Base-by-base conservation (phyloP, 2,888 invertebrate genomes). In the Cantharis nigra region DNA sequence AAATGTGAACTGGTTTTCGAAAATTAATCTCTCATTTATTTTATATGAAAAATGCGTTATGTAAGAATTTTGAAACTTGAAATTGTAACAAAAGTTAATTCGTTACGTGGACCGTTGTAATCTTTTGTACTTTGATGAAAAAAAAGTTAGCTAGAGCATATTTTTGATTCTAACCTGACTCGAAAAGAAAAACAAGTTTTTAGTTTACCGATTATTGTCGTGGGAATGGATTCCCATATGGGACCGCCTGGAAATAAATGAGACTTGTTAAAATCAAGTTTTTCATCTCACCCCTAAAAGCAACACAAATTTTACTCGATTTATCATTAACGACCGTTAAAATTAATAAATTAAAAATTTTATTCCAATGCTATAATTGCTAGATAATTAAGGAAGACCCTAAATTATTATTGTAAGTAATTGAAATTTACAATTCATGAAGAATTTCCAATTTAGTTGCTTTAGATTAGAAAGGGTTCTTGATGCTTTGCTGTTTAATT, bases 151-250 rank as follows among this genome's bases (percentile, higher is more conserved):
- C 49, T 11, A 64, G 11, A 74, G 69, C 74, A 74, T 70, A 74
- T 75, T 75, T 49, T 74, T 77, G 79, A 78, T 75, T 74, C 49
- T 49, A 72, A 74, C 81, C 80, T 82, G 80, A 80, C 81, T 79
- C 75, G 76, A 74, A 74, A 62, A 75, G 75, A 79, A 81, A 81
- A 82, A 82, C 81, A 80, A 82, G 81, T 81, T 80, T 76, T 30
- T 20, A 69, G 28, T 69, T 69, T 62, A 13, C 10, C n/a, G 65
- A 14, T 11, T 65, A 71, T 64, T 73, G 78, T 79, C 82, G 82
- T 82, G 82, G 81, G 82, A 82, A 82, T 78, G 63, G 71, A 78
- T 76, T 70, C 79, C 71, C 70, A 74, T 71, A 77, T 70, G 77
- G 77, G 77, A 77, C 77, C 71, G 71, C 67, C 63, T 69, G 13